A percentile compares a stretch with the other conserved stretches of the same genome.
These are phyloP conservation scores for Portevinia maculata DNA, from an alignment of 2,888 invertebrate species.

Conservation along the genomic window DNA sequence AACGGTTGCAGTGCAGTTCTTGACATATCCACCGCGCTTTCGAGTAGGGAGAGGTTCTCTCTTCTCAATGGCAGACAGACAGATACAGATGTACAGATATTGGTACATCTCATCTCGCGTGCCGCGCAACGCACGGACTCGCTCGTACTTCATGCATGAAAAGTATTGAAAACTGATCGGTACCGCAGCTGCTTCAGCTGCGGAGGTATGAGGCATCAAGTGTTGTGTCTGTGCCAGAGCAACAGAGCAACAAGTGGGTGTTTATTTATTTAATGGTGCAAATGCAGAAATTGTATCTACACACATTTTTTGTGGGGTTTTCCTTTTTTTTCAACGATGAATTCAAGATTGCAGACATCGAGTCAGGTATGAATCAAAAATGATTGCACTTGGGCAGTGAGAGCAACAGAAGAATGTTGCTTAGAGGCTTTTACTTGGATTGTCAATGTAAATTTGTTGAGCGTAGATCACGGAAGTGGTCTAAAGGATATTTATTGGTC, in stretches of 20 bases:
- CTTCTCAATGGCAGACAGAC: slow-evolving; percentile 6
- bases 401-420: slow-evolving; percentile 27
- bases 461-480: slow-evolving; percentile 47
- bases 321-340: slow-evolving; percentile 41
- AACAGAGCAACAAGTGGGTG: slow-evolving; percentile 68
- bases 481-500: slow-evolving; percentile 29
- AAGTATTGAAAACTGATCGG: slow-evolving; percentile 72
- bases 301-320: slow-evolving; percentile 6
- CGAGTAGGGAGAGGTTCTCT: slow-evolving; percentile 62
- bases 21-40: slow-evolving; percentile 72
- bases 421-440: slow-evolving; percentile 38
- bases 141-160: slow-evolving; percentile 61
- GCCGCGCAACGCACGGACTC: slow-evolving; percentile 65
- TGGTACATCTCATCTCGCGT: slow-evolving; percentile 67
- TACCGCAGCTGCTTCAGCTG: slow-evolving; percentile 52
- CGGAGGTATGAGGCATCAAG: slow-evolving; percentile 65
- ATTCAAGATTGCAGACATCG: slow-evolving; percentile 56
- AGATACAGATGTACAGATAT: slow-evolving; percentile 42
- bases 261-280: slow-evolving; percentile 74
- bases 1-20: slow-evolving; percentile 71
- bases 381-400: slow-evolving; percentile 40
- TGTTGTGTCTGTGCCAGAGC: slow-evolving; percentile 55
- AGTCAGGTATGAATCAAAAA: slow-evolving; percentile 66
- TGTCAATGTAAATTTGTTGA: slow-evolving; percentile 41
- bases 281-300: slow-evolving; percentile 67